These are phyloP conservation scores for Nesogale talazaci DNA, from an alignment of 2,113 vertebrate genomes.

Conservation along the genomic window DNA sequence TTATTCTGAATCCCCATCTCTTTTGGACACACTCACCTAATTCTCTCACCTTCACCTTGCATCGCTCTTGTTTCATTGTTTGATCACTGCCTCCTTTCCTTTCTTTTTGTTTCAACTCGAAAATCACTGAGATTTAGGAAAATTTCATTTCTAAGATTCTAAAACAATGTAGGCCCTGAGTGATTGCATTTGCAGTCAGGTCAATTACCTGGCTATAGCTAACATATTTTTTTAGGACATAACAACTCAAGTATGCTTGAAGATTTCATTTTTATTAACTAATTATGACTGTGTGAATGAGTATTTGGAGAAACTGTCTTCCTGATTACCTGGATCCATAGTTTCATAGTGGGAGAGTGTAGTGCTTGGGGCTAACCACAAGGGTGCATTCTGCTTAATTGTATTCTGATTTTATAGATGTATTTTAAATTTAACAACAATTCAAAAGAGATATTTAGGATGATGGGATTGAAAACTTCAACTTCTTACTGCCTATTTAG, in stretches of 20 bases:
- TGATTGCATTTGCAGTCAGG: background rate
- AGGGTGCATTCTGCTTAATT: background rate
- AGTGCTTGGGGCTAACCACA: background rate
- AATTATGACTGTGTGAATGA: background rate
- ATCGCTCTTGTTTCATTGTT: background rate
- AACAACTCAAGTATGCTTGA: background rate
- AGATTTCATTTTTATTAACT: constrained; percentile 27
- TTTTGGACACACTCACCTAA: background rate
- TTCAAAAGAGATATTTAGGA: background rate
- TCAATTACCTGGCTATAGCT: background rate
- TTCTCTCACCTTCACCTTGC: background rate
- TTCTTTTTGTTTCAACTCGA: background rate
- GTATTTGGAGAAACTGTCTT: background rate
- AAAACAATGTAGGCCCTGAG: background rate
- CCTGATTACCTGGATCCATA: background rate
- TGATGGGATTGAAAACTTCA: background rate
- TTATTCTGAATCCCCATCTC: background rate
- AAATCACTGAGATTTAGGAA: background rate
- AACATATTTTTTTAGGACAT: too few species aligned
- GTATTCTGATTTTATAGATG: background rate
- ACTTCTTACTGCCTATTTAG: background rate
- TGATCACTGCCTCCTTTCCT: background rate
- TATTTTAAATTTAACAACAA: constrained; percentile 3
- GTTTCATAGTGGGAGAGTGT: background rate
- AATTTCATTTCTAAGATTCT: background rate